Evolutionary conservation across 2,113 vertebrate species (phyloP), one percentile per base, ranked within the genome.

Genomic region (Tenrec ecaudatus): DNA sequence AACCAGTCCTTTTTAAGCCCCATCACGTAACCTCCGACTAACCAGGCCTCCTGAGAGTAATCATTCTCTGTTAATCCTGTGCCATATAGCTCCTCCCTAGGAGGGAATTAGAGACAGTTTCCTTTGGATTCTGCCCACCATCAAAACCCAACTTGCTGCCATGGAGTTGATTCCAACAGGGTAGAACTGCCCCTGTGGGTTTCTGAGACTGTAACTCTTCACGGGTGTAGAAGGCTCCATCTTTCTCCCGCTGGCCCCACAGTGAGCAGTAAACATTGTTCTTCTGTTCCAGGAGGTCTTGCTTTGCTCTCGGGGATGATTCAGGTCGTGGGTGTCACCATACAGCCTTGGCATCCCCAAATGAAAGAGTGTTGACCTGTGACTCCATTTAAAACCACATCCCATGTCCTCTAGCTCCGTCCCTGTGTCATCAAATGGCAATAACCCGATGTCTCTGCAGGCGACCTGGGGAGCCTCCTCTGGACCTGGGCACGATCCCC

Each of bases 401-500:
- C 25, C 31, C 25, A 0, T 19, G 23, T 23, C 27, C 15, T 5
- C 38, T 36, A 7, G 22, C 25, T 10, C 27, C 58, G 69, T 29
- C 36, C 75, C 40, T 20, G 27, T 12, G 38, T 64, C 22, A 43
- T 31, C 33, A 20, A 79, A 6, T 10, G 36, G 29, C 80, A n/a
- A 78, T 62, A 8, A 36, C 31, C 15, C 57, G 36, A 0, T 94
- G 94, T 11, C 73, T 75, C 98, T 97, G 57, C 89, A 99, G 99
- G 94, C 96, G 96, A 25, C 98, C 97, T 3, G 95, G 95, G 0
- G 99, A 99, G 57, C 99, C 99, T 3, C 99, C 99, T 43, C 95
- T 99, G 31, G 99, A 99, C 93, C 97, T 97, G 97, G 99, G 99
- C 29, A 4, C 94, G 0, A 97, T 99, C 84, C 99, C 99, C 0